Conservation (phyloP, 2,797 vertebrate genomes). For the Astyanax mexicanus region DNA sequence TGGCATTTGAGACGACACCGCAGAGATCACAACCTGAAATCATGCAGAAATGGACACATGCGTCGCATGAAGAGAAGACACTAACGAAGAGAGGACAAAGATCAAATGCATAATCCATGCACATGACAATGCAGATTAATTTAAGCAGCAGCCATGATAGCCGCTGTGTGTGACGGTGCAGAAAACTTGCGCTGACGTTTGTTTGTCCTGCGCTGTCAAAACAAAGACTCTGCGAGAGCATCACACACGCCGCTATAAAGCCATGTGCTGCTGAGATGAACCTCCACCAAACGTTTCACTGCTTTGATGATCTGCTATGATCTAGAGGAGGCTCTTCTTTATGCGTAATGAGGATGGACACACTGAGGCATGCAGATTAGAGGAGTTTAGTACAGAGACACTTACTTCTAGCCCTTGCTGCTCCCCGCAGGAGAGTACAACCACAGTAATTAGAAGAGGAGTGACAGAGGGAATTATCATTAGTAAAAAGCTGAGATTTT, state of each 20-base stretch:
- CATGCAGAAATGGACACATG: not conserved
- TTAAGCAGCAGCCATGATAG: not conserved
- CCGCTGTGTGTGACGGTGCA: not conserved
- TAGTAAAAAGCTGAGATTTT: slow-evolving; percentile 31
- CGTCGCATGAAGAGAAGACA: not conserved
- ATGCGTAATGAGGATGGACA: slow-evolving; percentile 40
- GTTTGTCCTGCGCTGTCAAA: slow-evolving; percentile 32
- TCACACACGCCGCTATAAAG: slow-evolving; percentile 3
- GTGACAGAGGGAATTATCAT: slow-evolving; percentile 67
- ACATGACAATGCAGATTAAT: not conserved
- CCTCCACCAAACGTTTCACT: not conserved
- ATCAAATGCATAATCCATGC: not conserved
- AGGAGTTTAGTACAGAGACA: slow-evolving; percentile 67
- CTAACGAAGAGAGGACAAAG: not conserved
- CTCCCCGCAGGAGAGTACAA: slow-evolving; percentile 78
- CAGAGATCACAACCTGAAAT: not conserved
- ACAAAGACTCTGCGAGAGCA: slow-evolving; percentile 1
- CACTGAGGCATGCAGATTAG: slow-evolving; percentile 59
- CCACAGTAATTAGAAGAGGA: slow-evolving; percentile 60
- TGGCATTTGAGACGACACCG: too few relatives aligned
- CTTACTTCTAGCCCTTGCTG: slow-evolving; percentile 99
- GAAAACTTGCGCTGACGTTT: slow-evolving; percentile 13
- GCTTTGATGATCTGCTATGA: slow-evolving; percentile 45
- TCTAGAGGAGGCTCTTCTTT: slow-evolving; percentile 34
- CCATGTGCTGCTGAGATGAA: not conserved